Percentiles rank a stretch among this genome's conserved stretches.
phyloP scores from a whole-genome alignment of 2,797 vertebrate species.

The Ptychadena robeensis region DNA sequence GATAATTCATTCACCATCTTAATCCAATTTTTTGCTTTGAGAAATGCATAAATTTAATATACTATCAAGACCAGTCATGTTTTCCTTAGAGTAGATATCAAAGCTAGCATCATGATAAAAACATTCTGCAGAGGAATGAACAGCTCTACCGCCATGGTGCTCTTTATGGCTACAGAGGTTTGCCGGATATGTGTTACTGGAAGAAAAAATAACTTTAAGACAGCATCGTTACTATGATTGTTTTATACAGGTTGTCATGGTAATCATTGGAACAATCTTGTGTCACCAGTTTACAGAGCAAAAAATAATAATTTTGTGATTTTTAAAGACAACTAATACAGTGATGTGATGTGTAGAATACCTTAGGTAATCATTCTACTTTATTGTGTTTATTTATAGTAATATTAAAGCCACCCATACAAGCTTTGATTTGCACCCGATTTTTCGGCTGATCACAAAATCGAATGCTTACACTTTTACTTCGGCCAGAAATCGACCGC shows the following conservation, averaged over 20 bases:
- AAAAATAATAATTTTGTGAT: neutral
- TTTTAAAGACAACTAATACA: neutral
- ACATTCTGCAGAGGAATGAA: neutral
- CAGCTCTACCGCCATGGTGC: neutral
- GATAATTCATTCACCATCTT: neutral
- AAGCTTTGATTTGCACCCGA: no score
- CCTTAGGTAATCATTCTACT: neutral
- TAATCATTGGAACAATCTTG: neutral
- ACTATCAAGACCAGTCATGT: neutral
- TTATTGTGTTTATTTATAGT: neutral
- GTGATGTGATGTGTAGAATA: neutral
- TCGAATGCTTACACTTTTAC: no score
- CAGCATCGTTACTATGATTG: neutral
- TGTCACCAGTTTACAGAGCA: neutral
- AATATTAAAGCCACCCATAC: no score
- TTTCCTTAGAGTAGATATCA: neutral
- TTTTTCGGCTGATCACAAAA: no score
- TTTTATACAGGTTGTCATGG: neutral
- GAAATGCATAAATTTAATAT: neutral
- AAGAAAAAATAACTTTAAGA: neutral
- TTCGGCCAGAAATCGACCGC: no score
- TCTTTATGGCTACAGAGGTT: neutral
- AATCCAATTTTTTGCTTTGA: neutral
- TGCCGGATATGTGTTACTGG: no score
- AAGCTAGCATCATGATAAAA: neutral